Conservation (phyloP, 2,797 vertebrate genomes). For the Loris lydekkerianus region DNA sequence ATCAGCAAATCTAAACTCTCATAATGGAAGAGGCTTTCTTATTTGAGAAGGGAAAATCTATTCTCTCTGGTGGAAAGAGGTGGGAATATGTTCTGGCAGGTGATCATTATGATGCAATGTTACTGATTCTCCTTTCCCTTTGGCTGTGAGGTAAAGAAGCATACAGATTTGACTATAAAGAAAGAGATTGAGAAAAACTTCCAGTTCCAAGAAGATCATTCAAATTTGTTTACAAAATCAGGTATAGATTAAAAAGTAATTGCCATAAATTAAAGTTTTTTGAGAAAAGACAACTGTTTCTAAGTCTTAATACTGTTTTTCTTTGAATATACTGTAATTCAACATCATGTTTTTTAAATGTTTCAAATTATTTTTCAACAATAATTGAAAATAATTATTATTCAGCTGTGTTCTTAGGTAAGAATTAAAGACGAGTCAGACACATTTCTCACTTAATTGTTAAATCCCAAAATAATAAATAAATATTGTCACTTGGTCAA, state of each 20-base stretch:
- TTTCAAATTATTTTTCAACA: not conserved
- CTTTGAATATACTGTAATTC: not conserved
- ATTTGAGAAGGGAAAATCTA: slow-evolving; percentile 35
- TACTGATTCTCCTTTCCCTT: slow-evolving; percentile 27
- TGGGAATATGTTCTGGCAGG: not conserved
- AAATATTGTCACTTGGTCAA: not conserved
- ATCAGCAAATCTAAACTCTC: slow-evolving; percentile 47
- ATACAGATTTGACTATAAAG: not conserved
- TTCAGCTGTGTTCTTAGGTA: not conserved
- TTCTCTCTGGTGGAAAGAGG: not conserved
- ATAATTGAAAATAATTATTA: not conserved
- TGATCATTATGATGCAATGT: not conserved
- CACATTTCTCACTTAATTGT: not conserved
- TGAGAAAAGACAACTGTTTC: slow-evolving; percentile 3
- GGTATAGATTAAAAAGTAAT: not conserved
- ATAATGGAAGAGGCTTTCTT: slow-evolving; percentile 26
- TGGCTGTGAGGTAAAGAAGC: slow-evolving; percentile 55
- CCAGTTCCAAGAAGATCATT: slow-evolving; percentile 45
- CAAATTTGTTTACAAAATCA: slow-evolving; percentile 33
- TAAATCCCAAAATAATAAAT: slow-evolving; percentile 1
- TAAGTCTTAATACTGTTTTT: not conserved
- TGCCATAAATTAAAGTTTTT: not conserved
- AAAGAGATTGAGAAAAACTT: not conserved
- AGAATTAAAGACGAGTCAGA: slow-evolving; percentile 29
- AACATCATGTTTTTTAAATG: slow-evolving; percentile 19